Conservation (phyloP, 2,797 vertebrate genomes). For the Aldrovandia affinis region DNA sequence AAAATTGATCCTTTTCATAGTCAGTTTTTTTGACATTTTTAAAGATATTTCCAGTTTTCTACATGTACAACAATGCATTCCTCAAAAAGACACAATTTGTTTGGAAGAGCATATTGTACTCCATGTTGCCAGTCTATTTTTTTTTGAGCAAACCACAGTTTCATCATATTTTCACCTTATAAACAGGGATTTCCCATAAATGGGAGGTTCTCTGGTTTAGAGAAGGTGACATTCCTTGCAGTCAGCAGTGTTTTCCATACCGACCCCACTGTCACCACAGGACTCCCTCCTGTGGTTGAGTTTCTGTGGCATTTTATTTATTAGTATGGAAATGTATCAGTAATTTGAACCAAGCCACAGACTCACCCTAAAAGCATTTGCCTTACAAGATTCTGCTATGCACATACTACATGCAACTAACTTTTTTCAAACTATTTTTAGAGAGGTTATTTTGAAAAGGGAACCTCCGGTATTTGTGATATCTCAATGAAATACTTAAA, state of each 20-base stretch:
- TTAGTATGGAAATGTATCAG: background rate
- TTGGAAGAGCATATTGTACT: background rate
- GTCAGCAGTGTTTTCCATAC: background rate
- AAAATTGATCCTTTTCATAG: background rate
- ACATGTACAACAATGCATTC: background rate
- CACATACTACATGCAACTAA: background rate
- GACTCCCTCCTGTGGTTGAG: background rate
- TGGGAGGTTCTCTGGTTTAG: background rate
- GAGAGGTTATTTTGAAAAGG: too few relatives aligned
- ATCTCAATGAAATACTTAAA: too few relatives aligned
- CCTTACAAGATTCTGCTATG: background rate
- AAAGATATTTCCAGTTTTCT: background rate
- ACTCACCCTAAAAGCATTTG: background rate
- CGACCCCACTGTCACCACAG: background rate
- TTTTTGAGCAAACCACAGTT: background rate
- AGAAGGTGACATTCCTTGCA: background rate
- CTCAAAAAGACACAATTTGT: background rate
- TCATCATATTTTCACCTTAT: background rate
- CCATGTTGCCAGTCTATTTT: background rate
- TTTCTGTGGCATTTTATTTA: background rate
- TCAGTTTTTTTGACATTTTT: background rate
- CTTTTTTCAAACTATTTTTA: background rate
- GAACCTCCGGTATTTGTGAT: too few relatives aligned
- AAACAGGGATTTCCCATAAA: background rate
- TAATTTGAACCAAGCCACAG: background rate